phyloP scores from a whole-genome alignment of 2,888 invertebrate species.

The Nasonovia ribisnigri region DNA sequence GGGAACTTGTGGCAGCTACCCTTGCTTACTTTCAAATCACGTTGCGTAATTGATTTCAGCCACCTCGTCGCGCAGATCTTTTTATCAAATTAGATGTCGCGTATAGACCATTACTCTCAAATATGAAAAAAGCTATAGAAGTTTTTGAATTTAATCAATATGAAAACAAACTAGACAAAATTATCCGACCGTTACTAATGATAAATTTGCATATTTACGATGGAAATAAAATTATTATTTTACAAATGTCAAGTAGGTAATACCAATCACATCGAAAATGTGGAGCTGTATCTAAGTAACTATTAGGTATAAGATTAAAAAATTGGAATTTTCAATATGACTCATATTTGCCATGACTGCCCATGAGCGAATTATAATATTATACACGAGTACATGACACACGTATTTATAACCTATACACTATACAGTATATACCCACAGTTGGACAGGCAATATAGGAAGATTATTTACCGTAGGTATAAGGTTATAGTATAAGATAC shows the following conservation, averaged over 20 bases:
- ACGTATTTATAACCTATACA: too few species aligned
- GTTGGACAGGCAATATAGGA: too few species aligned
- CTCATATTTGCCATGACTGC: neutral
- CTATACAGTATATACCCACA: too few species aligned
- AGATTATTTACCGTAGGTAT: too few species aligned
- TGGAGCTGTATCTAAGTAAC: neutral
- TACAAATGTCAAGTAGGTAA: neutral
- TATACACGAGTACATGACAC: too few species aligned
- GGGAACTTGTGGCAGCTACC: too few species aligned
- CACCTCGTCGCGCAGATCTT: too few species aligned
- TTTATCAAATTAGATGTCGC: neutral
- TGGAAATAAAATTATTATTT: neutral
- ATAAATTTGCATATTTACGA: neutral
- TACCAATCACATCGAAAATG: neutral
- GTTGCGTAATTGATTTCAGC: too few species aligned
- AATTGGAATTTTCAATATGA: neutral
- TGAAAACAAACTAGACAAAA: neutral
- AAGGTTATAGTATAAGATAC: too few species aligned
- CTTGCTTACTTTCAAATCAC: too few species aligned
- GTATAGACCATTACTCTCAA: neutral
- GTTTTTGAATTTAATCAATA: neutral
- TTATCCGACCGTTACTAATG: neutral
- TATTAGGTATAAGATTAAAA: neutral
- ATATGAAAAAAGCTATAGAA: neutral
- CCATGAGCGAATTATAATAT: too few species aligned